Evolutionary conservation across 2,113 vertebrate species (phyloP), one percentile per base, ranked within the genome.

Genomic region (Malurus cyaneus): DNA sequence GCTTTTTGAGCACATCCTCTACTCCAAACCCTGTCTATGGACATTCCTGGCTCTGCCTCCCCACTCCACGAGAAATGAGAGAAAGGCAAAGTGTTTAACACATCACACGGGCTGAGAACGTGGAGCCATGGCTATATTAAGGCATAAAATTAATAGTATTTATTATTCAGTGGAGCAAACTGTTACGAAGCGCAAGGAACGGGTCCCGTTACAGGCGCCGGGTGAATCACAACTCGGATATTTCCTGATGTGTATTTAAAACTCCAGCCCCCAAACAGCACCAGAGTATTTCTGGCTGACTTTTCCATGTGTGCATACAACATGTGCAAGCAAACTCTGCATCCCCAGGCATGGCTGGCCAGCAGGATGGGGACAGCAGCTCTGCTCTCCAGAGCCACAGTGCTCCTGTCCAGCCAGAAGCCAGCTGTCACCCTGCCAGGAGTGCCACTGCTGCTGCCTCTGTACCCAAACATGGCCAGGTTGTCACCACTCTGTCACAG

Each of bases 231-330:
- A 73, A 79, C 88, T 96, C 36, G 23, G 92, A 94, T 93, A 96
- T 97, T 96, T 97, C 96, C 94, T 96, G 94, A 84, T 86, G 88
- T 81, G 93, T 94, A 96, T 93, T 94, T 96, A 96, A 89, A 95
- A 93, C 88, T 80, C 64, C 69, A 57, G 73, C 77, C 85, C 84
- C 82, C 76, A 80, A 89, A 86, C 78, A 86, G 82, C 91, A 59
- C 2, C 15, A 39, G 80, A 74, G 79, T 96, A 96, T 96, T 97
- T 94, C 94, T 96, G 92, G 92, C 88, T 9, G 94, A 91, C 23
- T 4, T 91, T 88, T 93, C 91, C 86, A 89, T 86, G 94, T 89
- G 91, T 94, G 88, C 66, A 80, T 61, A 91, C 79, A 96, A 94
- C 92, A 94, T 73, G 73, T 92, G 91, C 92, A 67, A 2, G 73